phyloP scores from a whole-genome alignment of 1,140 invertebrate species.

The Hyposmocoma kahamanoa region DNA sequence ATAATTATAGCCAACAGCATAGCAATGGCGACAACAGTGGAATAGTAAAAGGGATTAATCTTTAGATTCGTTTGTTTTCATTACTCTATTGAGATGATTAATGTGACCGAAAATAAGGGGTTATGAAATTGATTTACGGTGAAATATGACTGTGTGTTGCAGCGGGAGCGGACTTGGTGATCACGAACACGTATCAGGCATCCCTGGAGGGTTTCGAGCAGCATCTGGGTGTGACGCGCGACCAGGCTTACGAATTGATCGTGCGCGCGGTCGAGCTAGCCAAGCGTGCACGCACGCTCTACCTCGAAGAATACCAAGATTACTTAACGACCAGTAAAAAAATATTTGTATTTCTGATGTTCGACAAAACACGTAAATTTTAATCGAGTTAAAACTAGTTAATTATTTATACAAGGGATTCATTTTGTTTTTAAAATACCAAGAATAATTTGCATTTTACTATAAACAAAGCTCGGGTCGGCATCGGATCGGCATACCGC shows the following conservation, averaged over 20 bases:
- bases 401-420: neutral
- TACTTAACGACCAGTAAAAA: slow-evolving; percentile 57
- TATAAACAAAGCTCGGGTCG: slow-evolving; percentile 33
- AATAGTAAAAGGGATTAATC: slow-evolving; percentile 26
- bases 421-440: slow-evolving; percentile 24
- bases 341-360: no score
- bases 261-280: slow-evolving; percentile 81
- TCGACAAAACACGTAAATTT: no score
- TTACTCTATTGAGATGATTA: slow-evolving; percentile 27
- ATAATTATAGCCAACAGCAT: slow-evolving; percentile 22
- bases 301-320: slow-evolving; percentile 73
- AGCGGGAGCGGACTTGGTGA: slow-evolving; percentile 89
- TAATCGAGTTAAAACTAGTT: no score
- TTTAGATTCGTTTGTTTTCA: slow-evolving; percentile 30
- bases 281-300: slow-evolving; percentile 75
- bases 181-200: slow-evolving; percentile 93
- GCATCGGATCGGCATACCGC: slow-evolving; percentile 23
- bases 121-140: no score
- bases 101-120: slow-evolving; percentile 10
- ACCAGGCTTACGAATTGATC: slow-evolving; percentile 81
- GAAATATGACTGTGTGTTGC: slow-evolving; percentile 20
- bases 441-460: slow-evolving; percentile 41
- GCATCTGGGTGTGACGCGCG: slow-evolving; percentile 77
- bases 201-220: slow-evolving; percentile 84
- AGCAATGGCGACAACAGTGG: slow-evolving; percentile 19